Percentiles rank a stretch among this genome's conserved stretches.
These are phyloP conservation scores for Mya arenaria DNA, from an alignment of 1,140 invertebrate genomes.

Conservation along the genomic window DNA sequence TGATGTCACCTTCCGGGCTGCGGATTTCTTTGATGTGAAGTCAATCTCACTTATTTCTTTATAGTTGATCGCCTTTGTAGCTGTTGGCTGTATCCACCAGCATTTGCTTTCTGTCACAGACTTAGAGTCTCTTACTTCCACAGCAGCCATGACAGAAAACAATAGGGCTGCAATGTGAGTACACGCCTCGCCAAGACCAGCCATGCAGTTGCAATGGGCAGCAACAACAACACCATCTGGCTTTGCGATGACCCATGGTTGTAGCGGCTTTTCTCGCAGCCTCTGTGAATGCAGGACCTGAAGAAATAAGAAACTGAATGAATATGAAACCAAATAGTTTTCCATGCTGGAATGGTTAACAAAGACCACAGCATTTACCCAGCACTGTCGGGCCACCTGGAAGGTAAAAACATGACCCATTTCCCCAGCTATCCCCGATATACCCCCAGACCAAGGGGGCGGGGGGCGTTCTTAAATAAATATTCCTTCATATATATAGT, in stretches of 20 bases:
- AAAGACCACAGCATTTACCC: no score
- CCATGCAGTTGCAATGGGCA: slow-evolving; percentile 59
- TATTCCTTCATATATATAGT: no score
- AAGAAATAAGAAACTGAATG: neutral
- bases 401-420: no score
- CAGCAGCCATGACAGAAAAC: slow-evolving; percentile 45
- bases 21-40: slow-evolving; percentile 8
- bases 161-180: slow-evolving; percentile 49
- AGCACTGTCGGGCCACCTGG: no score
- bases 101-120: slow-evolving; percentile 37
- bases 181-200: slow-evolving; percentile 55
- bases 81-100: slow-evolving; percentile 32
- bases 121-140: neutral
- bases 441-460: no score
- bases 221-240: slow-evolving; percentile 33
- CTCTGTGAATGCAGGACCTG: slow-evolving; percentile 44
- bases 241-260: slow-evolving; percentile 45
- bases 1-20: slow-evolving; percentile 8
- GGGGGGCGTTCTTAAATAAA: no score
- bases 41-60: slow-evolving; percentile 19
- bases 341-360: no score
- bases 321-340: no score
- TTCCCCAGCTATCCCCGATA: no score
- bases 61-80: neutral
- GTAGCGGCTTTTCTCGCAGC: slow-evolving; percentile 34